Base-by-base conservation (phyloP, 2,113 vertebrate species). In the Taxidea taxus region DNA sequence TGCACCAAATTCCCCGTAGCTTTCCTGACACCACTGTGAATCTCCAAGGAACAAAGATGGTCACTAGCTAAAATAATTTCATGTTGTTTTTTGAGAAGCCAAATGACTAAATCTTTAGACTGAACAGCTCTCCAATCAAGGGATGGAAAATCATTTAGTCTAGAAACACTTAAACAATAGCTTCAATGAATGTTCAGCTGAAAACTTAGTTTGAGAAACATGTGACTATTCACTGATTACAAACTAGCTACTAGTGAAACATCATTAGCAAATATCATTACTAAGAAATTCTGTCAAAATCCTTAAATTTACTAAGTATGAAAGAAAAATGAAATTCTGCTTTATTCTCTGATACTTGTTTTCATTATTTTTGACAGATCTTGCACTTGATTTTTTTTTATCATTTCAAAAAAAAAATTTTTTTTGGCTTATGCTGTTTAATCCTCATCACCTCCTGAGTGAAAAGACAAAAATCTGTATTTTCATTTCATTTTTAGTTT, bases 1-100 rank as follows among this genome's bases (percentile, higher is more conserved):
- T 62, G 31, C 2, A 18, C 16, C 1, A 18, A 8, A 0, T 9
- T 7, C 37, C 1, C 20, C 49, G 72, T 4, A 27, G 0, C 1
- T 51, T 82, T 62, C 34, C 25, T 15, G 4, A 51, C 10, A 56
- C 0, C 2, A 27, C 15, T 21, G 34, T 6, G 18, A 74, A 34
- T 1, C 9, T 60, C 16, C 4, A 56, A 47, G 14, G 2, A 81
- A 25, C 0, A 84, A 37, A 49, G 37, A 70, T 9, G 27, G 4
- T 62, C 70, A 87, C 2, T 3, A 7, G 20, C 11, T 44, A 64
- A 75, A 85, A 51, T 0, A 37, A 49, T 37, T 66, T 23, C 12
- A 47, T 44, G 60, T 37, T 23, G 2, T 70, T 70, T 93, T 91
- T 68, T 85, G 39, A 97, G 29, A 96, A 72, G 1, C 5, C 21